A percentile compares a stretch with the other conserved stretches of the same genome.
Evolutionary conservation across 2,888 invertebrate genomes (phyloP).

Genomic region (Chymomyza caudatula): DNA sequence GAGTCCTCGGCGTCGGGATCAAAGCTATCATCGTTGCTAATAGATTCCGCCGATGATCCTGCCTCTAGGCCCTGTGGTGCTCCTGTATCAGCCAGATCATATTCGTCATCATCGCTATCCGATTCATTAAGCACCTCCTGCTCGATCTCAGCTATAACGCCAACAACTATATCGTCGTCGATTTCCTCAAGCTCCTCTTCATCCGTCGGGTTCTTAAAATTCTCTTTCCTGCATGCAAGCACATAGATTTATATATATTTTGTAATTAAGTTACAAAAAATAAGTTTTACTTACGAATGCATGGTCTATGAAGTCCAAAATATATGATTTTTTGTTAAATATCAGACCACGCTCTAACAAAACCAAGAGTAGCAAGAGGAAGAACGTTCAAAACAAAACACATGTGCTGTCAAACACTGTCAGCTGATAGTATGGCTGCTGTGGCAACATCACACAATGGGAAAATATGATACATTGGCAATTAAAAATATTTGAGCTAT

Average conservation of each 20-base stretch:
- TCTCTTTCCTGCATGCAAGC: constrained; percentile 52
- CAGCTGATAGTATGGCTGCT: constrained; percentile 41
- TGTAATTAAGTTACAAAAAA: background rate
- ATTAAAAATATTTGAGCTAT: too few species aligned
- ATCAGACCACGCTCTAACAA: constrained; percentile 46
- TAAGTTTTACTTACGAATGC: constrained; percentile 49
- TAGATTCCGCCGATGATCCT: constrained; percentile 74
- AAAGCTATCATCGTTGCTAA: constrained; percentile 58
- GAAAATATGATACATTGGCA: background rate
- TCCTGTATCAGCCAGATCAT: constrained; percentile 45
- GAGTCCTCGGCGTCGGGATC: constrained; percentile 66
- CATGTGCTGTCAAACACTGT: constrained; percentile 25
- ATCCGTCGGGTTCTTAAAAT: constrained; percentile 70
- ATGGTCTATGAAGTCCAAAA: constrained; percentile 28
- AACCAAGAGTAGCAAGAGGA: constrained; percentile 39
- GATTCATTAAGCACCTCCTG: constrained; percentile 56
- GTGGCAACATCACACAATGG: constrained; percentile 16
- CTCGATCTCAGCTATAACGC: constrained; percentile 57
- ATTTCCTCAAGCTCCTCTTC: constrained; percentile 71
- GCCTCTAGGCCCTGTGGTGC: constrained; percentile 35
- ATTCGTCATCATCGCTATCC: constrained; percentile 64
- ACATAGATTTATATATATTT: background rate
- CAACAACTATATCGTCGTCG: constrained; percentile 60
- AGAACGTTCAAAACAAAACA: constrained; percentile 47
- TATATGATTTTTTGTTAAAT: background rate